Evolutionary conservation across 2,113 vertebrate genomes (phyloP), one percentile per base, ranked within the genome.

Genomic region (Riparia riparia): DNA sequence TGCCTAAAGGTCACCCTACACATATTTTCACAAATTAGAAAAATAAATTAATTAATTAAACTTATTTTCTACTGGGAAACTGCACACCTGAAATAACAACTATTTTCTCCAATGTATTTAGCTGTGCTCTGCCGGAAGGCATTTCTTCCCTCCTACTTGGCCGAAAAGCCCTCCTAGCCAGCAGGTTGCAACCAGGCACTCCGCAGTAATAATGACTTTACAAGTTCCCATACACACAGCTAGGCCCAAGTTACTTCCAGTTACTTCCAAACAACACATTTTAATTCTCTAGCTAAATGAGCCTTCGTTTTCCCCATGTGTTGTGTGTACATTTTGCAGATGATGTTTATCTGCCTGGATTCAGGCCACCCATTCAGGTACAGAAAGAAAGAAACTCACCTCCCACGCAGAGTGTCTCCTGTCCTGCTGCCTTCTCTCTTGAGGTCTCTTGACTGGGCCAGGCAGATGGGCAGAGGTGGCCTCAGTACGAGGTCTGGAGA

Each of bases 21-120:
- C 89, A 82, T 94, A 96, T 91, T 96, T 96, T 96, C 66, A 69
- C 95, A 96, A 97, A 97, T 96, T 97, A 96, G 96, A 96, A 97
- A 97, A 97, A 97, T 89, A 95, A 97, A 97, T 96, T 20, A 95
- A 97, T 97, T 97, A 97, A 97, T 96, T 97, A 92, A 95, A 96
- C 86, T 95, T 91, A 94, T 91, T 95, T 95, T 95, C 96, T 95
- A 91, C 84, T 80, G 96, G 93, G 94, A 97, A 91, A 63, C 72
- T 58, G 50, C 20, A 19, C 97, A 97, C 91, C 96, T 97, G 97
- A 95, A 97, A 97, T 96, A 97, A 97, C 97, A 97, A 90, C 81
- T 66, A 68, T 94, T 95, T 95, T 96, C 83, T 90, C 61, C 86
- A 54, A 61, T 9, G 28, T 86, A 84, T 84, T 93, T 89, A 85